Percentiles rank a stretch among this genome's conserved stretches.
Evolutionary conservation across 2,888 invertebrate genomes (phyloP).

Genomic region (Agapetus fuscipes): DNA sequence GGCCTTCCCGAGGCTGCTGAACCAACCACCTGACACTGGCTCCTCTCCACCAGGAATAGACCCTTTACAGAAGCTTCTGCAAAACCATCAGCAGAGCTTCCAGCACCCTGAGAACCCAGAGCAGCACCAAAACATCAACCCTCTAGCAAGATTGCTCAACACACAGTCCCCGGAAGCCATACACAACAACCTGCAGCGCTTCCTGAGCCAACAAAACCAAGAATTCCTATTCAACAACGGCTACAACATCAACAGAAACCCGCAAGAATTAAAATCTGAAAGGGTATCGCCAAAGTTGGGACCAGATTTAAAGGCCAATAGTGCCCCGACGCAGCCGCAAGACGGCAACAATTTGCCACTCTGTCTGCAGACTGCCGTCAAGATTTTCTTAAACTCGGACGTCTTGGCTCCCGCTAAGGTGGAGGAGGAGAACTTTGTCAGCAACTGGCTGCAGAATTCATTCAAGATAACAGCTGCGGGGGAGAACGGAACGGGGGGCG

Average conservation of each 20-base stretch:
- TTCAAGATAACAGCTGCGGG: constrained; percentile 50
- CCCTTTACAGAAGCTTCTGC: constrained; percentile 16
- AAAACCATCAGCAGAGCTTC: not conserved
- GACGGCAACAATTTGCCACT: constrained; percentile 17
- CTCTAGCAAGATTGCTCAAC: constrained; percentile 16
- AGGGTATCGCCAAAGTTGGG: constrained; percentile 2
- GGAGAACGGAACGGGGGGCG: constrained; percentile 33
- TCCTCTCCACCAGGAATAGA: constrained; percentile 7
- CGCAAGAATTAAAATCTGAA: not conserved
- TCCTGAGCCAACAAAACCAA: constrained; percentile 3
- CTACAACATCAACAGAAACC: not conserved
- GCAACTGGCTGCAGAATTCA: constrained; percentile 61
- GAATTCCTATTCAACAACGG: constrained; percentile 3
- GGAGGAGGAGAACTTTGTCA: constrained; percentile 55
- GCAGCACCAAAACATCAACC: constrained; percentile 10
- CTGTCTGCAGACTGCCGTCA: constrained; percentile 20
- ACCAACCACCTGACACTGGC: constrained; percentile 27
- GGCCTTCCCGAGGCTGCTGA: constrained; percentile 42
- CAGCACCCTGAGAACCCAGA: constrained; percentile 7
- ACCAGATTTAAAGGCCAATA: constrained; percentile 19
- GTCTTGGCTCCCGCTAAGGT: constrained; percentile 49
- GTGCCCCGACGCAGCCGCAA: constrained; percentile 12
- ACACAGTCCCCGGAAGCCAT: constrained; percentile 14
- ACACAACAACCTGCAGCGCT: constrained; percentile 8
- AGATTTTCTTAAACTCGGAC: constrained; percentile 21